These are phyloP conservation scores for Rachycentron canadum DNA, from an alignment of 2,797 vertebrate genomes.

Conservation along the genomic window DNA sequence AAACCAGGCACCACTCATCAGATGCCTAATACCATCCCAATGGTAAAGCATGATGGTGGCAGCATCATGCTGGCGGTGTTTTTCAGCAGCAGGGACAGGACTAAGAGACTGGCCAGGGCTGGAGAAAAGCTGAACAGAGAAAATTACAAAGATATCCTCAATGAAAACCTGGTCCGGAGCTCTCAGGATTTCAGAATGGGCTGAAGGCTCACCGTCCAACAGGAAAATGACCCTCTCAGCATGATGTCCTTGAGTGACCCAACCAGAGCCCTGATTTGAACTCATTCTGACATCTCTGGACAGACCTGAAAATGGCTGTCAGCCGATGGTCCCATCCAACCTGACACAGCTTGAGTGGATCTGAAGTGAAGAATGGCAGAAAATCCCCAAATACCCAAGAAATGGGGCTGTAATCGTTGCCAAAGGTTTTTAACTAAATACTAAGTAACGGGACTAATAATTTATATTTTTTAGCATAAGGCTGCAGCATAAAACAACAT, in stretches of 20 bases:
- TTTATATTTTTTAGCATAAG: too few species aligned
- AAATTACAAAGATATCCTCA: too few species aligned
- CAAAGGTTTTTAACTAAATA: slow-evolving; percentile 9
- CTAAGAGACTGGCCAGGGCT: too few species aligned
- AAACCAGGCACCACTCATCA: not conserved
- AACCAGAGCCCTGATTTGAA: not conserved
- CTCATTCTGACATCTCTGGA: not conserved
- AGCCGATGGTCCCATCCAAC: not conserved
- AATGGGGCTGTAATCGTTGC: not conserved
- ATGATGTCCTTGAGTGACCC: not conserved
- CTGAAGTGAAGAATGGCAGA: not conserved
- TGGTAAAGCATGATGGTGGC: too few species aligned
- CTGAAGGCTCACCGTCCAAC: not conserved
- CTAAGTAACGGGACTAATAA: not conserved
- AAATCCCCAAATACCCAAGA: not conserved
- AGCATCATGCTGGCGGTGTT: too few species aligned
- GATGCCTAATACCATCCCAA: not conserved
- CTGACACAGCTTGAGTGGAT: not conserved
- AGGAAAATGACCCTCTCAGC: not conserved
- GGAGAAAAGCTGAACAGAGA: too few species aligned
- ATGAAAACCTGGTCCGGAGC: too few species aligned
- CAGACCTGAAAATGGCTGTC: not conserved
- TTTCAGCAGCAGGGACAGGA: too few species aligned
- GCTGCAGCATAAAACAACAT: too few species aligned
- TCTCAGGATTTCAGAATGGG: too few species aligned